phyloP scores from a whole-genome alignment of 2,113 vertebrate species.

The Burhinus oedicnemus region DNA sequence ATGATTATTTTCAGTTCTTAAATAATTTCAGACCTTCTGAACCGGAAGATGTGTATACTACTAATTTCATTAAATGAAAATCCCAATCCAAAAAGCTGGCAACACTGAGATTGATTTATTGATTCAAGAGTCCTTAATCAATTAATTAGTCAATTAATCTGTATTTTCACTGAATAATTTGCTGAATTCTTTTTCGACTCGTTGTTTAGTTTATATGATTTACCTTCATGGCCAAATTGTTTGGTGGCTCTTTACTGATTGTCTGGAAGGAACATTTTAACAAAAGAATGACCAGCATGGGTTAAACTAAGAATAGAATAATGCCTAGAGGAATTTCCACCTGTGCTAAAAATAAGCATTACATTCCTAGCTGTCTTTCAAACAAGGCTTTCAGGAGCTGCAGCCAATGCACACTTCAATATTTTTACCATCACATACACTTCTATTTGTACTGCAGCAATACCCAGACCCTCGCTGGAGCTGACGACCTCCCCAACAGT shows the following conservation, averaged over 20 bases:
- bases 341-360: slow-evolving; percentile 31
- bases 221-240: neutral
- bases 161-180: neutral
- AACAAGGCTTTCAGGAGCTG: neutral
- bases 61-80: neutral
- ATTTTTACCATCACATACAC: neutral
- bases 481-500: neutral
- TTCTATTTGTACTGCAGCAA: neutral
- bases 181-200: neutral
- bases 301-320: slow-evolving; percentile 25
- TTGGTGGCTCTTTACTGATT: neutral
- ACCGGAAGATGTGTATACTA: neutral
- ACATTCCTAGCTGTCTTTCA: slow-evolving; percentile 36
- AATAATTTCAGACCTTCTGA: neutral
- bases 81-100: neutral
- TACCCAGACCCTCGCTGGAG: neutral
- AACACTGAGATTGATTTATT: neutral
- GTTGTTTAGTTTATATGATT: neutral
- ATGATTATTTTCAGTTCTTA: neutral
- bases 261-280: neutral
- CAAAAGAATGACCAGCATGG: neutral
- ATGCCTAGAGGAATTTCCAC: slow-evolving; percentile 31
- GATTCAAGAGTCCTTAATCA: neutral
- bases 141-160: neutral
- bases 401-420: neutral